A percentile compares a stretch with the other conserved stretches of the same genome.
These are phyloP conservation scores for Caenorhabditis afra DNA, from an alignment of 2,888 invertebrate genomes.

Conservation along the genomic window DNA sequence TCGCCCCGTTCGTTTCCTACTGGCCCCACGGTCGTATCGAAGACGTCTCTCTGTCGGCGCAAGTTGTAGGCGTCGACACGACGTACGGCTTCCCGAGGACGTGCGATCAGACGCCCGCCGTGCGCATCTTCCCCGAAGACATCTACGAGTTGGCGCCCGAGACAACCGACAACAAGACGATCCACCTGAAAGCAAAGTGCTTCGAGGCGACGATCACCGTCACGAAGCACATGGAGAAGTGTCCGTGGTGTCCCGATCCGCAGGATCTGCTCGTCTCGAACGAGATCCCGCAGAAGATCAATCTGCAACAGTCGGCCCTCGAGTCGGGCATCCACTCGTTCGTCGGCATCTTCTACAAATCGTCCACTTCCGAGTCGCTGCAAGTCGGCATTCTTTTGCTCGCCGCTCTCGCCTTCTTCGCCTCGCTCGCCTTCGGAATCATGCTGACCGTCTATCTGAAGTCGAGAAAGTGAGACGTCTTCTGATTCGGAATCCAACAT, in stretches of 20 bases:
- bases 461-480: constrained; percentile 51
- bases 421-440: constrained; percentile 57
- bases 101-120: constrained; percentile 74
- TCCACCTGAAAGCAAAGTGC: constrained; percentile 72
- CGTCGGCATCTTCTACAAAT: constrained; percentile 41
- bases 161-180: constrained; percentile 36
- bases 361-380: constrained; percentile 50
- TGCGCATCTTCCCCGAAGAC: constrained; percentile 56
- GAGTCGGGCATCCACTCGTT: constrained; percentile 43
- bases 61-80: constrained; percentile 74
- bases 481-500: not conserved
- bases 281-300: constrained; percentile 43
- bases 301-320: constrained; percentile 28
- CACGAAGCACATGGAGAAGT: constrained; percentile 71
- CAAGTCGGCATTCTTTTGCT: constrained; percentile 66
- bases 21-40: constrained; percentile 64
- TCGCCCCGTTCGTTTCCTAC: constrained; percentile 50
- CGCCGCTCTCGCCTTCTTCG: constrained; percentile 62
- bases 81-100: constrained; percentile 76
- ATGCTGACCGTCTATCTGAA: constrained; percentile 61
- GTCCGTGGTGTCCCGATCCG: constrained; percentile 78
- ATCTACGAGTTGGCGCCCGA: constrained; percentile 21
- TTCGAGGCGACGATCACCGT: constrained; percentile 76
- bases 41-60: constrained; percentile 67
- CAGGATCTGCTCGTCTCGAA: constrained; percentile 39